Base-by-base conservation (phyloP, 2,797 vertebrate genomes). In the Ambastaia sidthimunki region DNA sequence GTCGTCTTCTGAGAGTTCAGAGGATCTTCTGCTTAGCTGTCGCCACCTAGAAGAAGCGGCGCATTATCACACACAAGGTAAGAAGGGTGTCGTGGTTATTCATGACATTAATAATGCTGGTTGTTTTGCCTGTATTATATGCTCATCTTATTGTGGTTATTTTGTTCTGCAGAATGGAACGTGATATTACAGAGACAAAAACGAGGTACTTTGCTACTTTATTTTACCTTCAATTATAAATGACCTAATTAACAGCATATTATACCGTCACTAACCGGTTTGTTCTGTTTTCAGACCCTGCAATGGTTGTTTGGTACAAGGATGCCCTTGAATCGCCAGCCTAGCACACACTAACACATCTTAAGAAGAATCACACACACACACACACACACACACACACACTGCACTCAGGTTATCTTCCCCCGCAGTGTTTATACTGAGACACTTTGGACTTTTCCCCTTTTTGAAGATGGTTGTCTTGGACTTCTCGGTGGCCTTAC, bases 401-500 rank as follows among this genome's bases (percentile, higher is more conserved):
- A 85, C 88, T 86, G 87, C 90, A 93, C 92, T 93, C 92, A 94
- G 91, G 91, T 92, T 91, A 87, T 91, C 90, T 89, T 92, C 89
- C 90, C n/a, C 90, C 88, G 91, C 89, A 76, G 85, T 87, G 89
- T 87, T 88, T 90, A 92, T 90, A 91, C 89, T 89, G 89, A 92
- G 92, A 92, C 91, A 91, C 90, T 93, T 93, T 92, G 91, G 91
- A 94, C 90, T 91, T 59, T 90, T 88, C 91, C 88, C 89, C 86
- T 10, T 85, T 87, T 28, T 80, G 88, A 91, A 91, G 89, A 90
- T 89, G 90, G 89, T 90, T 91, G 73, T 82, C 83, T 84, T 73
- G 86, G 87, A 92, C 90, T 92, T 92, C 91, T 87, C 91, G 91
- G 92, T 93, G 85, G 93, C 93, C 93, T 94, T 94, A 93, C 90